Percentiles rank a stretch among this genome's conserved stretches.
Evolutionary conservation across 2,113 vertebrate species (phyloP).

Genomic region (Phalacrocorax pelagicus): DNA sequence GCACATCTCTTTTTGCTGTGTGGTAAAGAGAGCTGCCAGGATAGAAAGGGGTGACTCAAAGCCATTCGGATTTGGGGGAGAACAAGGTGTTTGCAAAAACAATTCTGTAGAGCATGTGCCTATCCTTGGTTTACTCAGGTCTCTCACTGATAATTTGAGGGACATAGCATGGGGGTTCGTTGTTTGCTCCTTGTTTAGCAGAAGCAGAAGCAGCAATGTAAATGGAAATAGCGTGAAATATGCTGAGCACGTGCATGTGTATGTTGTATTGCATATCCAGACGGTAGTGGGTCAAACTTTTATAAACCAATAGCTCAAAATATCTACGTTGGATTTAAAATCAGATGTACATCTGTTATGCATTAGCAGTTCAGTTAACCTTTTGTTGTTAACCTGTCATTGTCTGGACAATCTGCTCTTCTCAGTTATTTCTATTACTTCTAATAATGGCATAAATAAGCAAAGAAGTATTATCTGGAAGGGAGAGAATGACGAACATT

Average conservation of each 20-base stretch:
- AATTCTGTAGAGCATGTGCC: background rate
- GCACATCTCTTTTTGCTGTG: background rate
- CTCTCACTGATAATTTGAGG: background rate
- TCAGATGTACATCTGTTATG: background rate
- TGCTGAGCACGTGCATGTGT: background rate
- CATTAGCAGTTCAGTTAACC: background rate
- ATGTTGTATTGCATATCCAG: background rate
- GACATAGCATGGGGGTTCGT: background rate
- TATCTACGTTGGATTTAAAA: background rate
- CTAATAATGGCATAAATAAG: background rate
- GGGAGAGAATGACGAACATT: background rate
- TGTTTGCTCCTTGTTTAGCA: background rate
- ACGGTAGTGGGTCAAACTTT: background rate
- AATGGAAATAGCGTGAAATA: background rate
- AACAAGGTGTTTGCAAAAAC: background rate
- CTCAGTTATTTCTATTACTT: background rate
- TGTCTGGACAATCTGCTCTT: background rate
- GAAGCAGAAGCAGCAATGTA: background rate
- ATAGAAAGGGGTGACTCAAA: background rate
- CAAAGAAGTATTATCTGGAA: background rate
- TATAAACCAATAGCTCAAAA: background rate
- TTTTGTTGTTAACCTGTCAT: background rate
- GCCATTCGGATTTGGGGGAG: background rate
- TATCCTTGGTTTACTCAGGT: background rate
- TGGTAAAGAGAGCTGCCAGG: background rate